phyloP scores from a whole-genome alignment of 1,140 invertebrate species.

The Eueides isabella region DNA sequence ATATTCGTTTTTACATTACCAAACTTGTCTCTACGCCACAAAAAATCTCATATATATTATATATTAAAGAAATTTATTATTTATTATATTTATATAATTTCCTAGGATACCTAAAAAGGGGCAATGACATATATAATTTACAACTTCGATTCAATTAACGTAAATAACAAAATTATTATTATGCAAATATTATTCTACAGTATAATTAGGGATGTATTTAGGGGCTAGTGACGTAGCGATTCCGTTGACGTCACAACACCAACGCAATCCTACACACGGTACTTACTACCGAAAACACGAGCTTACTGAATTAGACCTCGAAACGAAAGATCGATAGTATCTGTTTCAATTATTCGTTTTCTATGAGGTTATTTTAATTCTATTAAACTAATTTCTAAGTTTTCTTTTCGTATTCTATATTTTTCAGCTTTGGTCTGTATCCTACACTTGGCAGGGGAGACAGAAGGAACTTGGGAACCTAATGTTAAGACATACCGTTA shows the following conservation, averaged over 20 bases:
- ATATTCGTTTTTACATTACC: too few relatives aligned
- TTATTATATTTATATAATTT: too few relatives aligned
- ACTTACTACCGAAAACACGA: slow-evolving; percentile 2
- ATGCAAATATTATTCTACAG: neutral
- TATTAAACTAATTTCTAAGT: neutral
- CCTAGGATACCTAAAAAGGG: too few relatives aligned
- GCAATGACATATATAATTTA: too few relatives aligned
- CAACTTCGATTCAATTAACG: too few relatives aligned
- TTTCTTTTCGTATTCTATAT: neutral
- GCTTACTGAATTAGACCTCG: slow-evolving; percentile 3
- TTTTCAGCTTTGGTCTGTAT: too few relatives aligned
- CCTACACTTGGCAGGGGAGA: too few relatives aligned
- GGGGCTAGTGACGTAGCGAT: neutral
- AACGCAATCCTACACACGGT: neutral
- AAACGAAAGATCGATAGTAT: neutral
- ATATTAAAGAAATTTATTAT: too few relatives aligned
- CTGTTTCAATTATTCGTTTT: neutral
- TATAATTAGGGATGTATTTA: neutral
- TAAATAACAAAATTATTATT: neutral
- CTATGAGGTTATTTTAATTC: neutral
- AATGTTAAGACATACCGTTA: too few relatives aligned
- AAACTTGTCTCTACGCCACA: too few relatives aligned
- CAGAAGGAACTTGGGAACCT: too few relatives aligned
- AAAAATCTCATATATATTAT: too few relatives aligned
- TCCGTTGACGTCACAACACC: neutral